Percentiles rank a stretch among this genome's conserved stretches.
phyloP scores from a whole-genome alignment of 1,140 invertebrate genomes.

The Magallana ariakensis region DNA sequence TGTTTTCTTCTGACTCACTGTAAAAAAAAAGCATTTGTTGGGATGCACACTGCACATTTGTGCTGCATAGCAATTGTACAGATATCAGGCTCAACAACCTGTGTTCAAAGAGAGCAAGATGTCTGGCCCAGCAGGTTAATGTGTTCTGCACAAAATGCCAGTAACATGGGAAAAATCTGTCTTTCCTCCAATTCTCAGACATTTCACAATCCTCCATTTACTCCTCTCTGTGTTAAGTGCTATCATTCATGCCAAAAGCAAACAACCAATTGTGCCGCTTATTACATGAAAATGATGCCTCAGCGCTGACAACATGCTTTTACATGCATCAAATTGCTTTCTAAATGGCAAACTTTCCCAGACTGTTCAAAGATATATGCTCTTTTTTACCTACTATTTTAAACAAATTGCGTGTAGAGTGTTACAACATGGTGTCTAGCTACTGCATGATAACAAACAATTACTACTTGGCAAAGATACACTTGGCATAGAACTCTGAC shows the following conservation, averaged over 20 bases:
- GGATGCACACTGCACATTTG: background rate
- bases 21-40: too few species aligned
- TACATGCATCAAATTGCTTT: constrained; percentile 9
- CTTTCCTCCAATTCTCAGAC: constrained; percentile 16
- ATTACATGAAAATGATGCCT: background rate
- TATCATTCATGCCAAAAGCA: constrained; percentile 27
- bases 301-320: background rate
- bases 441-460: constrained; percentile 29
- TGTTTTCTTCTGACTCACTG: constrained; percentile 15
- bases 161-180: background rate
- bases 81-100: background rate
- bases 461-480: constrained; percentile 31
- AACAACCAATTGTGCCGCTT: constrained; percentile 23
- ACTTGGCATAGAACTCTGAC: constrained; percentile 14
- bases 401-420: background rate
- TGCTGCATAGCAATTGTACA: background rate
- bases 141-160: background rate
- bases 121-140: background rate
- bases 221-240: background rate
- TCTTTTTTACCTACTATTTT: background rate
- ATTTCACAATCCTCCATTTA: constrained; percentile 3
- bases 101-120: background rate
- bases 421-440: background rate
- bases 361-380: background rate
- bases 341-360: constrained; percentile 19